Percentiles rank a stretch among this genome's conserved stretches.
Conservation (phyloP, 2,888 invertebrate genomes). For the Hypena proboscidalis region DNA sequence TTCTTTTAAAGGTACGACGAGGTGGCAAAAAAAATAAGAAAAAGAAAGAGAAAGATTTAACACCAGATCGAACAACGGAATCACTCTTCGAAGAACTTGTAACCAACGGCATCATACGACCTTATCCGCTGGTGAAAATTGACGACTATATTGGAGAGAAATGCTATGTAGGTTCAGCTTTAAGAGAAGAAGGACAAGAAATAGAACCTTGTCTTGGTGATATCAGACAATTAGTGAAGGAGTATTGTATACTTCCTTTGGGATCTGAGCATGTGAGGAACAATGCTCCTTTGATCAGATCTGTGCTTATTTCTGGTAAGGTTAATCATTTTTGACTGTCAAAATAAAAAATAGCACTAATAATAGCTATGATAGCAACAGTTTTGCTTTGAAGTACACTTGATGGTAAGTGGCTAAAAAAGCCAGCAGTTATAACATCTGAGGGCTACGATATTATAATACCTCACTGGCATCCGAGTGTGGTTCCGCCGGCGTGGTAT, state of each 20-base stretch:
- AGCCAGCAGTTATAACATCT: too few relatives aligned
- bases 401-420: too few relatives aligned
- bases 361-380: too few relatives aligned
- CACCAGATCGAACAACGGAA: conserved; percentile 95
- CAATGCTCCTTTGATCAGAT: conserved; percentile 90
- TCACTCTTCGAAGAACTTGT: conserved; percentile 97
- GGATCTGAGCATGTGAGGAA: conserved; percentile 90
- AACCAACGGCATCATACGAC: conserved; percentile 94
- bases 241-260: conserved; percentile 95
- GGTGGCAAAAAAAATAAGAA: conserved; percentile 96
- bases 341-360: too few relatives aligned
- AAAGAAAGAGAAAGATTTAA: conserved; percentile 97
- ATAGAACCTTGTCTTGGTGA: conserved; percentile 89
- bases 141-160: conserved; percentile 93
- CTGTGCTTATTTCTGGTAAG: conserved; percentile 91
- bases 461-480: too few relatives aligned
- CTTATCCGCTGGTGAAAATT: conserved; percentile 88
- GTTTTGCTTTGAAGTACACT: too few relatives aligned
- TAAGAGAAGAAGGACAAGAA: conserved; percentile 75
- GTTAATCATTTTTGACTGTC: background rate
- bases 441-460: too few relatives aligned
- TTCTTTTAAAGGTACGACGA: conserved; percentile 84
- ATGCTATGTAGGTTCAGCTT: conserved; percentile 86
- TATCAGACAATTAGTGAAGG: conserved; percentile 92
- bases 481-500: too few relatives aligned